Evolutionary conservation across 2,113 vertebrate species (phyloP), one percentile per base, ranked within the genome.

Genomic region (Dolichallabes microphthalmus): DNA sequence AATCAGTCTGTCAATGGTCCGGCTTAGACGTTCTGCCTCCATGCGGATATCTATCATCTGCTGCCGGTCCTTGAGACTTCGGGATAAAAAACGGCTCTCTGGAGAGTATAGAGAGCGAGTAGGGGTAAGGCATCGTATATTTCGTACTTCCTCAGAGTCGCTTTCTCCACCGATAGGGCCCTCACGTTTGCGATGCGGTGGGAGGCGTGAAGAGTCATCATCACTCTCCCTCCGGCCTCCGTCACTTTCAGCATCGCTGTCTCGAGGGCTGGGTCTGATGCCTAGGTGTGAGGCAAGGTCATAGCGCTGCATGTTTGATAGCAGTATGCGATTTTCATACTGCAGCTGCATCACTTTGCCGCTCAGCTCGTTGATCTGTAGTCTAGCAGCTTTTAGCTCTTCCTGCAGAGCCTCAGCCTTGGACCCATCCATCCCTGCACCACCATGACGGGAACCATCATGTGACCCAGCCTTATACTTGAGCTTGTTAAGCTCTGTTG

Each of bases 231-330:
- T 95, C 83, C 97, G 96, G 1, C 97, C 98, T 0, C 96, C 95
- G 0, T 99, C 97, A 0, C 98, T 99, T 87, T 99, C 97, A 0
- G 97, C 97, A 10, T 99, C 98, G 0, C 97, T 99, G 91, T 99
- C 98, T 2, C 97, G 94, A 0, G 98, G 97, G 90, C 98, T 98
- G 90, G 94, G 92, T 1, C 97, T 96, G 92, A 99, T 97, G 12
- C 97, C 97, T 27, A 99, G 93, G 50, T 98, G 98, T 45, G 98
- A 98, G n/a, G 97, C 98, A 91, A 99, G 90, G 93, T 99, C 98
- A 0, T 99, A 99, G 91, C 98, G 97, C 90, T 99, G 98, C 98
- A 99, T 98, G 94, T 99, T 99, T 91, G 98, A 99, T 93, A 99
- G 96, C 19, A 99, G 92, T 85, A 99, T 97, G 1, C 97, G 96